phyloP scores from a whole-genome alignment of 2,888 invertebrate genomes.

The Atethmia centrago region DNA sequence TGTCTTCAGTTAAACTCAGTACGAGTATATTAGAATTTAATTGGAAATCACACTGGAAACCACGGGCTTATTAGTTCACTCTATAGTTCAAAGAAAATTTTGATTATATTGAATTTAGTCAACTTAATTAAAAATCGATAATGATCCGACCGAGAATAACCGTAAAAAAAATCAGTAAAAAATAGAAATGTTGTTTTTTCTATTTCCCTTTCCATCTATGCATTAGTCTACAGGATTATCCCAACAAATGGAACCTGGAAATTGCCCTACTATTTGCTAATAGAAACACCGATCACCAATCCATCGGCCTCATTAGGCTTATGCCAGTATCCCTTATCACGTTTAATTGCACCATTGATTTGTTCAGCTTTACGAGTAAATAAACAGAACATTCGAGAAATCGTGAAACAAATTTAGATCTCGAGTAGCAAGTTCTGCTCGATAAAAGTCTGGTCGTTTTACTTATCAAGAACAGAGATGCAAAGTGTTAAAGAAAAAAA shows the following conservation, averaged over 20 bases:
- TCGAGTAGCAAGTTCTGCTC: slow-evolving; percentile 23
- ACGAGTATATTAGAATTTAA: slow-evolving; percentile 37
- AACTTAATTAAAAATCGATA: neutral
- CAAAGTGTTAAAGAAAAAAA: slow-evolving; percentile 52
- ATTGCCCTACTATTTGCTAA: slow-evolving; percentile 10
- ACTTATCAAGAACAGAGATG: slow-evolving; percentile 47
- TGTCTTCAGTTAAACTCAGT: slow-evolving; percentile 22
- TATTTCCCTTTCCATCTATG: neutral
- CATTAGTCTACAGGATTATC: slow-evolving; percentile 26
- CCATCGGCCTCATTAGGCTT: slow-evolving; percentile 30
- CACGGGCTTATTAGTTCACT: slow-evolving; percentile 4
- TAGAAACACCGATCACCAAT: slow-evolving; percentile 21
- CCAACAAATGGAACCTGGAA: neutral
- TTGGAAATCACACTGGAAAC: slow-evolving; percentile 24
- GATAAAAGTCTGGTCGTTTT: slow-evolving; percentile 40
- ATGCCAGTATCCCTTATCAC: slow-evolving; percentile 25
- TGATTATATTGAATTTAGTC: neutral
- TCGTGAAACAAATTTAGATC: slow-evolving; percentile 28
- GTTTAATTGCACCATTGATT: slow-evolving; percentile 38
- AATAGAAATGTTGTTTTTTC: neutral
- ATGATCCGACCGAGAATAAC: too few species aligned
- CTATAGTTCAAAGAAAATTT: neutral
- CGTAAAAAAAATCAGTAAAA: too few species aligned
- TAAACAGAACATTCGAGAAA: slow-evolving; percentile 16
- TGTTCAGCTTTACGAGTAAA: slow-evolving; percentile 24